Percentiles rank a stretch among this genome's conserved stretches.
Conservation (phyloP, 1,140 invertebrate species). For the Adoxophyes honmai region DNA sequence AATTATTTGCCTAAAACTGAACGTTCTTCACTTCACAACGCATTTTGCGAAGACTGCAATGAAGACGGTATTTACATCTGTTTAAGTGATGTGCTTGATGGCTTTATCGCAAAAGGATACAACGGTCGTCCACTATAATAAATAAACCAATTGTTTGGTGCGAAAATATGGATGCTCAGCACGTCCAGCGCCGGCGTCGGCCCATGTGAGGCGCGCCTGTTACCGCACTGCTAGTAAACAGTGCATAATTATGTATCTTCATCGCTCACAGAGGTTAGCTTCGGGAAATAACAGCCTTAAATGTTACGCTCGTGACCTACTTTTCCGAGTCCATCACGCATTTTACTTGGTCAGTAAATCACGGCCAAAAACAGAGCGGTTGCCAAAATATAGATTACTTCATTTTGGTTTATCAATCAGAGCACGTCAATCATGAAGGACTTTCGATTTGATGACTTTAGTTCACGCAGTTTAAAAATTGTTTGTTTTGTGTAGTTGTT, state of each 20-base stretch:
- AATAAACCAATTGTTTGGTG: not conserved
- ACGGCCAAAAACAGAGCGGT: not conserved
- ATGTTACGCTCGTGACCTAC: conserved; percentile 24
- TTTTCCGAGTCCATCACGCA: conserved; percentile 15
- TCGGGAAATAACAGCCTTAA: conserved; percentile 24
- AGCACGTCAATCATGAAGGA: conserved; percentile 8
- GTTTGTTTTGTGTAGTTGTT: not conserved
- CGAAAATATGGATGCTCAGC: conserved; percentile 19
- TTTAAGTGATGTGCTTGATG: too few species aligned
- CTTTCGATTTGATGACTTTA: not conserved
- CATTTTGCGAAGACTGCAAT: too few species aligned
- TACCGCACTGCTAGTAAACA: conserved; percentile 24
- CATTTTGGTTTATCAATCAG: conserved; percentile 4
- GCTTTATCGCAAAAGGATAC: conserved; percentile 20
- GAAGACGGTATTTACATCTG: too few species aligned
- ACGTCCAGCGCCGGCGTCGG: conserved; percentile 22
- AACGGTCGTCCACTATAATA: conserved; percentile 11
- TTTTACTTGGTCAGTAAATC: not conserved
- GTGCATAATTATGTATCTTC: conserved; percentile 6
- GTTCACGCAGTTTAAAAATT: not conserved
- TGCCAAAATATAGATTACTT: conserved; percentile 4
- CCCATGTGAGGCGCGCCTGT: conserved; percentile 14
- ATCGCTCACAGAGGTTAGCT: conserved; percentile 21
- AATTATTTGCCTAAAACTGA: conserved; percentile 4
- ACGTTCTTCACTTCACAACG: not conserved